Base-by-base conservation (phyloP, 2,797 vertebrate species). In the Coccyzus lansbergi region DNA sequence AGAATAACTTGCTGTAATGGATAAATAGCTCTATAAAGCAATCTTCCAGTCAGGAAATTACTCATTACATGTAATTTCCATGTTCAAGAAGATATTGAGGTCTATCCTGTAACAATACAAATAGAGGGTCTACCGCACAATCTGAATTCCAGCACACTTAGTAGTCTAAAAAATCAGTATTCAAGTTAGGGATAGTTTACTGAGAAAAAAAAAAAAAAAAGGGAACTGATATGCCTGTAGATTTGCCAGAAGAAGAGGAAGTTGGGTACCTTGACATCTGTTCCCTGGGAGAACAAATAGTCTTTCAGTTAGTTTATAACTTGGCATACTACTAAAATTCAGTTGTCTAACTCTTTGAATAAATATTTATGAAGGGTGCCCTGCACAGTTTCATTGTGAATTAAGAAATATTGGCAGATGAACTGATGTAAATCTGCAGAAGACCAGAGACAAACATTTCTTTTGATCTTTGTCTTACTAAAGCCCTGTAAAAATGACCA, bases 381-480 rank as follows among this genome's bases (percentile, higher is more conserved):
- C 96, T 98, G 97, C 95, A 80, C 48, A 97, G 78, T 97, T 97
- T 97, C 96, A 96, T 92, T 92, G 83, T 51, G 71, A 97, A 97
- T 97, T 96, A 94, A 95, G 90, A 96, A 98, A 95, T 97, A 97
- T 97, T 97, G 97, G 97, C 95, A 97, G 91, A 93, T 97, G 97
- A 98, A 98, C 97, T 92, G 96, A 95, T 96, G 96, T 98, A 97
- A 98, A 97, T 98, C 97, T 98, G 95, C 96, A 96, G 95, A 97
- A 91, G 94, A 89, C 84, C 94, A 98, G 97, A 98, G 98, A 97
- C 93, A 97, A 98, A 97, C 98, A 96, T 97, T 97, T 96, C 86
- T 97, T 98, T 98, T 98, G 98, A 98, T 98, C 97, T 97, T 91
- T 96, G 82, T 93, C 97, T 97, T 90, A 88, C 83, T 94, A 96